Conservation (phyloP, 1,140 invertebrate genomes). For the Metaphire vulgaris region DNA sequence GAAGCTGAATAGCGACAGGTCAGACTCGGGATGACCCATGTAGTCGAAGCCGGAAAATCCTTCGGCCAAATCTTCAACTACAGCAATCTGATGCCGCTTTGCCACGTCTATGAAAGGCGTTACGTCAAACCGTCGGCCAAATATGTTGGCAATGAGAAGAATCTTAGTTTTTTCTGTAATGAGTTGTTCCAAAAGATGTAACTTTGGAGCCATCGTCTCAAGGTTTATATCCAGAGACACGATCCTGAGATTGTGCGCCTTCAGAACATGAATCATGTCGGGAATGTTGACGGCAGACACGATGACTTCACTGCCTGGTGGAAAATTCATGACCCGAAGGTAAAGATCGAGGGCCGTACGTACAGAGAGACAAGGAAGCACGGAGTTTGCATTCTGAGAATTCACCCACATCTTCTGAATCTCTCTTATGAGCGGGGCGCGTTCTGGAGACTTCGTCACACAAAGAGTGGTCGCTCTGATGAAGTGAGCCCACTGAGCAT, state of each 20-base stretch:
- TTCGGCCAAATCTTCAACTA: constrained; percentile 53
- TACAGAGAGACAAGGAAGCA: constrained; percentile 47
- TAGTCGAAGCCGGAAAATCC: constrained; percentile 47
- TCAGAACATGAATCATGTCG: constrained; percentile 45
- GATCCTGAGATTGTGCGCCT: constrained; percentile 43
- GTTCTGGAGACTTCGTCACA: constrained; percentile 15
- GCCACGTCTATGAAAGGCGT: constrained; percentile 43
- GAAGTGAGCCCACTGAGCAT: constrained; percentile 36
- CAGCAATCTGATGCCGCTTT: constrained; percentile 36
- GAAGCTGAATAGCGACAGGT: constrained; percentile 51
- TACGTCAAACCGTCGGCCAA: constrained; percentile 45
- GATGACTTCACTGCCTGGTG: constrained; percentile 49
- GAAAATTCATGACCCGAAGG: constrained; percentile 43
- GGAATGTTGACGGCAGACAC: constrained; percentile 53
- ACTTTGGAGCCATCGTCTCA: constrained; percentile 45
- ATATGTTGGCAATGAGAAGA: constrained; percentile 49
- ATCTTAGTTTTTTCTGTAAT: constrained; percentile 47
- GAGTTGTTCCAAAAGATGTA: constrained; percentile 40
- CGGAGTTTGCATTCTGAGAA: constrained; percentile 38
- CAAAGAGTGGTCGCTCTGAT: constrained; percentile 23
- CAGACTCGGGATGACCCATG: constrained; percentile 44
- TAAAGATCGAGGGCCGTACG: constrained; percentile 49
- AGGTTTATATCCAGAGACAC: constrained; percentile 47
- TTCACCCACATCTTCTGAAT: constrained; percentile 40
- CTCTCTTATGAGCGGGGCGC: constrained; percentile 32